phyloP scores from a whole-genome alignment of 2,888 invertebrate species.

The Tethea ocularis region DNA sequence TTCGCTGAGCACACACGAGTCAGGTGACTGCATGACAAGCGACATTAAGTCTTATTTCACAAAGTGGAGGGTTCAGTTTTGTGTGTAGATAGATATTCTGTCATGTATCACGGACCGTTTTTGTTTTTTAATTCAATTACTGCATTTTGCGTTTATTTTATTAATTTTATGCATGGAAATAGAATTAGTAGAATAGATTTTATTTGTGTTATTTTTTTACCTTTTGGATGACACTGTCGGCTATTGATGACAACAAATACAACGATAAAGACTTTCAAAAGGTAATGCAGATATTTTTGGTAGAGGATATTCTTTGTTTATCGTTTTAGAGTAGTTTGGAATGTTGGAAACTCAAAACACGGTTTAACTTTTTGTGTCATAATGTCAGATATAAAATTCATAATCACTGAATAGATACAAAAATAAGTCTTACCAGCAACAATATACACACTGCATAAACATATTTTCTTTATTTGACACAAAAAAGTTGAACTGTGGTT shows the following conservation, averaged over 20 bases:
- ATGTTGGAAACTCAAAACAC: neutral
- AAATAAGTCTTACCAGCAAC: no score
- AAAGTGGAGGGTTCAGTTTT: constrained; percentile 44
- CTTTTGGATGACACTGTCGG: neutral
- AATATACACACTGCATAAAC: no score
- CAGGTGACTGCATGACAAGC: constrained; percentile 86
- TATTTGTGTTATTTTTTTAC: neutral
- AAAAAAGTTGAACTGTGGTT: neutral
- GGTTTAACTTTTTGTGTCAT: neutral
- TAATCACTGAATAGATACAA: no score
- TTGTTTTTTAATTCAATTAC: constrained; percentile 21
- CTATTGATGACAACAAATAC: neutral
- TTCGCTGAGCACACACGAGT: constrained; percentile 91
- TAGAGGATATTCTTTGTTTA: neutral
- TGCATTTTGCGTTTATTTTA: constrained; percentile 12
- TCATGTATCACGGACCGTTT: constrained; percentile 9
- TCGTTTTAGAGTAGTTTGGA: neutral
- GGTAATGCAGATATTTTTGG: neutral
- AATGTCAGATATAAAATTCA: no score
- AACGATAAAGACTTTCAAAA: neutral
- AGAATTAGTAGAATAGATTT: constrained; percentile 5
- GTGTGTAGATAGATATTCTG: constrained; percentile 47
- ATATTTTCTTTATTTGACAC: neutral
- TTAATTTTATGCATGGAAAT: constrained; percentile 17
- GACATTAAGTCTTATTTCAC: constrained; percentile 40